phyloP scores from a whole-genome alignment of 2,888 invertebrate genomes.

The Proisotoma minuta region DNA sequence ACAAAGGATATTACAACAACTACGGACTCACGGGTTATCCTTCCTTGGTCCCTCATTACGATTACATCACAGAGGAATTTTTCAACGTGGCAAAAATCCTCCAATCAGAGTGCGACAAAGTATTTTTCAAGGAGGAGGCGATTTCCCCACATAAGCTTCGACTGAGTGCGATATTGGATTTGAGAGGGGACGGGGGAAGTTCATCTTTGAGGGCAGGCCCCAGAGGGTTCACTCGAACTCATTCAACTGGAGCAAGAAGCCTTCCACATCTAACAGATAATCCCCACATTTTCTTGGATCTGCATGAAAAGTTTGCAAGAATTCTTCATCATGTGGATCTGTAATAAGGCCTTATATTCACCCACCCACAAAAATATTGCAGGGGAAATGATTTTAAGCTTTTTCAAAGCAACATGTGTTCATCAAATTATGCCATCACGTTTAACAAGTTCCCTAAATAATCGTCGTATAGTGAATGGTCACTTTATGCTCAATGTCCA shows the following conservation, averaged over 20 bases:
- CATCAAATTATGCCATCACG: not conserved
- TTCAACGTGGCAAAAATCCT: conserved; percentile 45
- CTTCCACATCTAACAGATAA: conserved; percentile 46
- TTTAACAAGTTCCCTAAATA: not conserved
- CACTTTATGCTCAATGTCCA: conserved; percentile 4
- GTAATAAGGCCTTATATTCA: conserved; percentile 24
- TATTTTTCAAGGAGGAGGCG: conserved; percentile 46
- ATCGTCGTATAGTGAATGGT: not conserved
- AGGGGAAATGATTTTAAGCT: not conserved
- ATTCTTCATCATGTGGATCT: conserved; percentile 48
- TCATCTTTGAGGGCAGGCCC: conserved; percentile 30
- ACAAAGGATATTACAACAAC: conserved; percentile 29
- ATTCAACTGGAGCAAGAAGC: conserved; percentile 44
- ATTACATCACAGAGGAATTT: conserved; percentile 47
- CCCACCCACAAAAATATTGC: not conserved
- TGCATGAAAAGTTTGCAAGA: conserved; percentile 47
- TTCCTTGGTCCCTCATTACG: conserved; percentile 47
- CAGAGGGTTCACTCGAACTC: conserved; percentile 43
- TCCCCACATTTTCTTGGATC: conserved; percentile 47
- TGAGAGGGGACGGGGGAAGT: conserved; percentile 19
- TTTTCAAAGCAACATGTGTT: conserved; percentile 11
- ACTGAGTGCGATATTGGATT: conserved; percentile 38
- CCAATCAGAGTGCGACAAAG: conserved; percentile 45
- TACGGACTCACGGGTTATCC: conserved; percentile 38
- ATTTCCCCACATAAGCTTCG: conserved; percentile 45